Evolutionary conservation across 2,113 vertebrate genomes (phyloP), one percentile per base, ranked within the genome.

Genomic region (Corythaeola cristata): DNA sequence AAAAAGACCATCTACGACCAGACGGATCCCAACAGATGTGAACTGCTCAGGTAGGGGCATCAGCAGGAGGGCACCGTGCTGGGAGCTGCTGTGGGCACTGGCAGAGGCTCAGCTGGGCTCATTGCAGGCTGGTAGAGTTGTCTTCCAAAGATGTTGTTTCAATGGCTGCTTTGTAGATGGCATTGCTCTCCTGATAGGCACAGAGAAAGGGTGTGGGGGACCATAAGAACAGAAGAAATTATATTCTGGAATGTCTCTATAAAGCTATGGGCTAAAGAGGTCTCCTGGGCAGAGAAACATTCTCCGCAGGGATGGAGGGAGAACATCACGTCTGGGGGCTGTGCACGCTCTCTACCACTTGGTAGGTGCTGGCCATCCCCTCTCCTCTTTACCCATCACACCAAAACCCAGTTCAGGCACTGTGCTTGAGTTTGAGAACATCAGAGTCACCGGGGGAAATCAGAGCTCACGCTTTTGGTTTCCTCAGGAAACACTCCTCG

Each of bases 1-100:
- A 99, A 99, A 92, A 99, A 99, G 87, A 99, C 98, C 30, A 97
- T 99, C 90, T 99, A 99, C 1, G 97, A 99, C 87, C 97, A 98
- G 73, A 98, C 88, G 0, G 99, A 99, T 96, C 98, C 98, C 49
- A 97, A 98, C 95, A 98, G 99, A 94, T 99, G 99, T 41, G 99
- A 99, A 59, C 98, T 99, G 82, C 98, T 99, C 93, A 99, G 99
- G 99, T 99, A 97, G 26, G 92, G 62, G 4, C 62, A 50, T 3
- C 30, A 5, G 53, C 26, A 24, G 15, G 14, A 5, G 71, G 33
- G 15, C 23, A 27, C 6, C 0, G 0, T 4, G 50, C 69, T 7
- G 30, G 52, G 18, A 74, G 15, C 24, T 8, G n/a, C 33, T 0
- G 12, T 0, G 16, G 44, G 4, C n/a, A 23, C 7, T 1, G 1